Percentiles rank a stretch among this genome's conserved stretches.
These are phyloP conservation scores for Danio kyathit DNA, from an alignment of 2,797 vertebrate species.

Conservation along the genomic window DNA sequence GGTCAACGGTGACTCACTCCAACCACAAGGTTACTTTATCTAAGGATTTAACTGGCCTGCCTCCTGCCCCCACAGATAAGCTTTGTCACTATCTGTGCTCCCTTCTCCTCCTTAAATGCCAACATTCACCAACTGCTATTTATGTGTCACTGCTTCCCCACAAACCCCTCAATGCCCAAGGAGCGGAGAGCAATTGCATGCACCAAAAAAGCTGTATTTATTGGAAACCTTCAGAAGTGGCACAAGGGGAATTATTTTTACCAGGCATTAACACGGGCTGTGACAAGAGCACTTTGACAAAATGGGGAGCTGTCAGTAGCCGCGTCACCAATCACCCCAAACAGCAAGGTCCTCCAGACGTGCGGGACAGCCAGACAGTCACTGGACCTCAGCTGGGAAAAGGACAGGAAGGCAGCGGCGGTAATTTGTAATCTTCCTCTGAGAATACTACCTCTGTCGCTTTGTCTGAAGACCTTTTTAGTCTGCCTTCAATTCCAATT, in stretches of 20 bases:
- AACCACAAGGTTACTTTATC: slow-evolving; percentile 52
- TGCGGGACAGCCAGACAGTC: slow-evolving; percentile 59
- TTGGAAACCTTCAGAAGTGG: slow-evolving; percentile 61
- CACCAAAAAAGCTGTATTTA: slow-evolving; percentile 60
- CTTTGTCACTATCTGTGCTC: slow-evolving; percentile 54
- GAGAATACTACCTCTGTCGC: slow-evolving; percentile 48
- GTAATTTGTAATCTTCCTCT: slow-evolving; percentile 61
- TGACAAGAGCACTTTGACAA: slow-evolving; percentile 64
- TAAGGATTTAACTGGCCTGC: slow-evolving; percentile 45
- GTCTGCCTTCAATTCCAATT: slow-evolving; percentile 51
- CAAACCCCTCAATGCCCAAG: slow-evolving; percentile 45
- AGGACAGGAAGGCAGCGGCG: slow-evolving; percentile 48
- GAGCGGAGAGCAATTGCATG: slow-evolving; percentile 50
- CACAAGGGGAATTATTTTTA: slow-evolving; percentile 65
- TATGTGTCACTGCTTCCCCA: slow-evolving; percentile 54
- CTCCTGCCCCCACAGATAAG: slow-evolving; percentile 53
- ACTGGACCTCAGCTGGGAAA: slow-evolving; percentile 54
- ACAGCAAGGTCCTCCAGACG: slow-evolving; percentile 59
- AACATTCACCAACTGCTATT: slow-evolving; percentile 50
- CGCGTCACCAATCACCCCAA: slow-evolving; percentile 62
- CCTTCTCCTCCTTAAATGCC: slow-evolving; percentile 51
- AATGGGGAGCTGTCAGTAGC: slow-evolving; percentile 62
- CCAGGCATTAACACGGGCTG: slow-evolving; percentile 59
- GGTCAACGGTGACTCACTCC: slow-evolving; percentile 46
- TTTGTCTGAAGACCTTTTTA: slow-evolving; percentile 59